Evolutionary conservation across 2,888 invertebrate species (phyloP).

Genomic region (Portevinia maculata): DNA sequence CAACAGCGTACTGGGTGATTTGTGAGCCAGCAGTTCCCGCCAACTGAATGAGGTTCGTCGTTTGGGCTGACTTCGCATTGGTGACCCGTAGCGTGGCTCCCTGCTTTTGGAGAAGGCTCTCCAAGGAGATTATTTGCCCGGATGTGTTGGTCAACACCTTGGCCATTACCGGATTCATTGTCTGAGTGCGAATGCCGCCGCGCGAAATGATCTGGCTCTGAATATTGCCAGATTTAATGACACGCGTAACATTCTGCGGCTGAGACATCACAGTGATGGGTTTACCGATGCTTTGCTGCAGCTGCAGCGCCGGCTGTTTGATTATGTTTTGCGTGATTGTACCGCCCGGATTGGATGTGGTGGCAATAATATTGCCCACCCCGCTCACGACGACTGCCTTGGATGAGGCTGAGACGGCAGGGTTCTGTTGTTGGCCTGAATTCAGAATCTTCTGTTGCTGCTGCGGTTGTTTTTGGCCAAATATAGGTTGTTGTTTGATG

Average conservation of each 20-base stretch:
- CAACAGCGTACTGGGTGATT: conserved; percentile 83
- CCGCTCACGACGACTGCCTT: conserved; percentile 66
- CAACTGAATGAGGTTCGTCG: conserved; percentile 84
- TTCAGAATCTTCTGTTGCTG: conserved; percentile 61
- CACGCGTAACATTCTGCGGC: conserved; percentile 75
- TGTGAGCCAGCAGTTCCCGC: conserved; percentile 79
- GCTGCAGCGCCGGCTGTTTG: conserved; percentile 63
- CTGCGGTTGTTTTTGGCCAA: conserved; percentile 69
- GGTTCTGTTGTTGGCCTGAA: conserved; percentile 56
- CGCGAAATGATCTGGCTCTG: conserved; percentile 67
- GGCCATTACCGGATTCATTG: conserved; percentile 85
- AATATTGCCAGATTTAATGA: conserved; percentile 74
- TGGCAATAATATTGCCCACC: conserved; percentile 58
- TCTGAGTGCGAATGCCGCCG: conserved; percentile 66
- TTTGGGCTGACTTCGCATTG: conserved; percentile 82
- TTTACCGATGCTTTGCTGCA: conserved; percentile 70
- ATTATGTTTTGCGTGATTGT: conserved; percentile 64
- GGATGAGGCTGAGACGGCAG: conserved; percentile 49
- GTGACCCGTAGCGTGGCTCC: conserved; percentile 83
- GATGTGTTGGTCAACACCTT: conserved; percentile 89
- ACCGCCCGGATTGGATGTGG: conserved; percentile 47
- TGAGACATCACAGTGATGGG: conserved; percentile 66
- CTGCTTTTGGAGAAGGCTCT: conserved; percentile 80
- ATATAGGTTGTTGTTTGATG: conserved; percentile 74
- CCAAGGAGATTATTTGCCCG: conserved; percentile 81